Percentiles rank a stretch among this genome's conserved stretches.
phyloP scores from a whole-genome alignment of 2,113 vertebrate genomes.

The Electrona antarctica region DNA sequence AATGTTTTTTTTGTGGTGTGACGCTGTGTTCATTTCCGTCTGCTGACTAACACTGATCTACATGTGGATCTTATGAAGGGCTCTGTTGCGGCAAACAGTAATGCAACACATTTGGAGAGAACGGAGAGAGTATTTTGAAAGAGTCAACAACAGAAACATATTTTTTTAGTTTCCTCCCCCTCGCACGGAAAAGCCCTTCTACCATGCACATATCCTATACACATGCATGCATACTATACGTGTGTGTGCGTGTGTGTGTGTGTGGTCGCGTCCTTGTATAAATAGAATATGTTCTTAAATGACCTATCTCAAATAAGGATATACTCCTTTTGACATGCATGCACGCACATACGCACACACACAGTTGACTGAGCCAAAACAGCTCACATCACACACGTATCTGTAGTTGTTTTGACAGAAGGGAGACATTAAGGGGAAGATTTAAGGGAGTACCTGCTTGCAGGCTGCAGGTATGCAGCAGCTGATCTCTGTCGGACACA shows the following conservation, averaged over 20 bases:
- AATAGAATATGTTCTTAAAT: too few relatives aligned
- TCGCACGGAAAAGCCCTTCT: not conserved
- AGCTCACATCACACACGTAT: conserved; percentile 37
- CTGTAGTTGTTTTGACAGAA: conserved; percentile 69
- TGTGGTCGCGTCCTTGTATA: too few relatives aligned
- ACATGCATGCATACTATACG: too few relatives aligned
- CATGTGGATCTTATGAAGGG: conserved; percentile 32
- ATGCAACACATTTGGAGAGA: conserved; percentile 43
- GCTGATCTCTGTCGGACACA: conserved; percentile 48
- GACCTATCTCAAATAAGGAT: too few relatives aligned
- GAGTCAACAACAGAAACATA: not conserved
- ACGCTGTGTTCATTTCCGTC: conserved; percentile 41
- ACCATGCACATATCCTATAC: too few relatives aligned
- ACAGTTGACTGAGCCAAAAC: not conserved
- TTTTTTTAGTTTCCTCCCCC: conserved; percentile 9
- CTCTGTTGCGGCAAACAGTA: conserved; percentile 28
- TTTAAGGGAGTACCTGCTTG: conserved; percentile 69
- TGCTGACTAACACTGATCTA: conserved; percentile 22
- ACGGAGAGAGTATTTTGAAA: conserved; percentile 16
- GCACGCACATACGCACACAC: conserved; percentile 9
- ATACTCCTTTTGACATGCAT: not conserved
- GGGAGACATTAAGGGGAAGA: conserved; percentile 70
- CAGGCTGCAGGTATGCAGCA: conserved; percentile 69
- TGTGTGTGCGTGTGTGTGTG: too few relatives aligned
- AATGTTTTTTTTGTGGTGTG: conserved; percentile 38